Percentiles rank a stretch among this genome's conserved stretches.
Conservation (phyloP, 2,113 vertebrate genomes). For the Cyphomyrus plagiostoma region DNA sequence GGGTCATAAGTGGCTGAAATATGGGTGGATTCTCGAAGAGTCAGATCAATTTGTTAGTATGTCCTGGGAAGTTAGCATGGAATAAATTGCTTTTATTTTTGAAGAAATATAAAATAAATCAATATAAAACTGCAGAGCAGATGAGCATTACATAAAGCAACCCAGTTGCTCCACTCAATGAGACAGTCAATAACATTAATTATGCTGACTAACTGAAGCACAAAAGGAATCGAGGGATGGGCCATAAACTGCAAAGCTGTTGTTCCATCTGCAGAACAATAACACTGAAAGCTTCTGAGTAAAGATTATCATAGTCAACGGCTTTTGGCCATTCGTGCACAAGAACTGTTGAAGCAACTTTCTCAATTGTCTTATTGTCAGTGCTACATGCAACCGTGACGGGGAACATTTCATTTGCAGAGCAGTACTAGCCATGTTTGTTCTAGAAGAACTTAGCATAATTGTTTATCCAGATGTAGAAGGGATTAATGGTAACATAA, state of each 20-base stretch:
- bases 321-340: conserved; percentile 20
- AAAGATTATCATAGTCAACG: conserved; percentile 24
- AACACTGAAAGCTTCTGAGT: conserved; percentile 18
- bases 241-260: conserved; percentile 30
- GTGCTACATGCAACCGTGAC: neutral
- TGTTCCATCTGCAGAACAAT: conserved; percentile 21
- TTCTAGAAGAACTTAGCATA: conserved; percentile 11
- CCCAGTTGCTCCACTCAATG: neutral
- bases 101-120: neutral
- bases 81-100: conserved; percentile 5
- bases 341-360: conserved; percentile 23
- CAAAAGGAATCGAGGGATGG: neutral
- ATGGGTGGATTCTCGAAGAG: neutral
- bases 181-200: conserved; percentile 26
- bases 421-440: conserved; percentile 5
- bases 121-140: neutral
- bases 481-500: neutral
- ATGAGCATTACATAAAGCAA: neutral
- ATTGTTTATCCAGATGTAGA: neutral
- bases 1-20: neutral
- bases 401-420: neutral
- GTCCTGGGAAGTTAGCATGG: neutral
- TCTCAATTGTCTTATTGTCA: conserved; percentile 3
- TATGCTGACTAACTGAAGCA: conserved; percentile 17
- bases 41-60: neutral